These are phyloP conservation scores for Deroplatys truncata DNA, from an alignment of 2,888 invertebrate species.

Conservation along the genomic window DNA sequence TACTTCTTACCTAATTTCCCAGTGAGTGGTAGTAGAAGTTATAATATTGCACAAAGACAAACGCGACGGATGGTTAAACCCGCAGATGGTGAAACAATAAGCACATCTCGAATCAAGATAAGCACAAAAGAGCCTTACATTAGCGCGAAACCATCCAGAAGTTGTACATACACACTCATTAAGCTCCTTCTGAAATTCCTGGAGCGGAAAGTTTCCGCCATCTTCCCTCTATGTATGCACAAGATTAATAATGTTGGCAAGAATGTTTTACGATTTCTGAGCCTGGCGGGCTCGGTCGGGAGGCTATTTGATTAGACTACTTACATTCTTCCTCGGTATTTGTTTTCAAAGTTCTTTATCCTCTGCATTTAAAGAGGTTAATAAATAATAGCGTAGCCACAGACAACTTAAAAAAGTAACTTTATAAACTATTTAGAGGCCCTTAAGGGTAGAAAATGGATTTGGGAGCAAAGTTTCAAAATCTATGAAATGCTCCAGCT, in stretches of 20 bases:
- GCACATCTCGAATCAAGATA: not conserved
- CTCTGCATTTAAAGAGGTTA: too few species aligned
- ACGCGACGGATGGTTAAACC: not conserved
- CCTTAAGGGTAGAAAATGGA: too few species aligned
- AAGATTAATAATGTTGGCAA: not conserved
- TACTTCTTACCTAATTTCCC: not conserved
- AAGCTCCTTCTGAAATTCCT: not conserved
- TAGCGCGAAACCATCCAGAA: not conserved
- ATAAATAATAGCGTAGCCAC: too few species aligned
- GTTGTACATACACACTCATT: not conserved
- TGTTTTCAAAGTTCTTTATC: not conserved
- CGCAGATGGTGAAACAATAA: not conserved
- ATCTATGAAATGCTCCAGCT: too few species aligned
- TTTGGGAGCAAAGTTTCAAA: too few species aligned
- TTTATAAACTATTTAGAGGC: too few species aligned
- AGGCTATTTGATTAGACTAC: not conserved
- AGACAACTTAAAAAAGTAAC: too few species aligned
- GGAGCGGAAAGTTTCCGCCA: not conserved
- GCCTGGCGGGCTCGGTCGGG: not conserved
- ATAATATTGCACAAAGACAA: not conserved
- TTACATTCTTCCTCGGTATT: not conserved
- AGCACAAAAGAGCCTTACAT: not conserved
- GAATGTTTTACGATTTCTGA: not conserved
- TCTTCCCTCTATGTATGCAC: not conserved
- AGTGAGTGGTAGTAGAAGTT: not conserved